Evolutionary conservation across 2,888 invertebrate genomes (phyloP), one percentile per base, ranked within the genome.

Genomic region (Autographa pulchrina): DNA sequence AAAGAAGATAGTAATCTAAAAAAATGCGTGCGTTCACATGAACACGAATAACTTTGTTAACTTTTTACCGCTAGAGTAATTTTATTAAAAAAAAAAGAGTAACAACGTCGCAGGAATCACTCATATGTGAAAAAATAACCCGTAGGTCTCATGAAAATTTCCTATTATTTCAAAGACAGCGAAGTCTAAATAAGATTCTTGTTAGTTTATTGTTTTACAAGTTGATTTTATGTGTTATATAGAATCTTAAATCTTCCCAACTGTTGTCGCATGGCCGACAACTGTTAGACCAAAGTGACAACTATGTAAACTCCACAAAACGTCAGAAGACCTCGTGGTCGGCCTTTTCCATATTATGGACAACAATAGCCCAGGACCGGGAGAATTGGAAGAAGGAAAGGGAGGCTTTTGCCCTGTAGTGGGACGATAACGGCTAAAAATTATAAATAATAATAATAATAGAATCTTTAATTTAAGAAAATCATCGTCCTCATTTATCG

Each of bases 11-110:
- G 20, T 31, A n/a, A 59, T 59, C 59, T 59, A 16, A 62, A 74
- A 52, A 75, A 75, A 81, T 81, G 78, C 74, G 77, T 83, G 64
- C 71, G 65, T 81, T 82, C 82, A 63, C 81, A 76, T 73, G 64
- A 65, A 59, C 72, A 72, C 60, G 38, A 72, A 65, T 66, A 64
- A 65, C 35, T 68, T 72, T 13, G 11, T 58, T 25, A 58, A 31
- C 20, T 59, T 54, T 14, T 32, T 48, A 18, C 32, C 52, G 63
- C 54, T 56, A 56, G 20, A 56, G 54, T 56, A 25, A 25, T 25
- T 56, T 25, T 56, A 13, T 56, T 56, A 25, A 56, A 56, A 56
- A 54, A 54, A 5, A 25, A 1, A 56, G 13, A 25, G 11, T 8
- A 56, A n/a, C 8, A n/a, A n/a, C 48, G 16, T 16, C 13, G 16